phyloP scores from a whole-genome alignment of 1,140 invertebrate genomes.

The Lineus longissimus region DNA sequence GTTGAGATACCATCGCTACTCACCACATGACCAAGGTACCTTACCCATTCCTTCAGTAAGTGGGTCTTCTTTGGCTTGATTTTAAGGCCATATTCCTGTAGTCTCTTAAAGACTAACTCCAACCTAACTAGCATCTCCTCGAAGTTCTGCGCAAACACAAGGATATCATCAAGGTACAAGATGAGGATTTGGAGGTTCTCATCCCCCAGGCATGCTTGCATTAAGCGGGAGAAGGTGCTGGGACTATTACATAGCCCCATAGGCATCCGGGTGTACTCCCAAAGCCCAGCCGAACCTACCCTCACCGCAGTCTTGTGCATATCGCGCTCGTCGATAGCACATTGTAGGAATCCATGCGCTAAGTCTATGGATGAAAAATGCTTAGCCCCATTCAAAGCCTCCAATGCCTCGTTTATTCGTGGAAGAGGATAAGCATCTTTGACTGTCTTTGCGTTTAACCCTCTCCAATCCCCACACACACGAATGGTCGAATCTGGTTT shows the following conservation, averaged over 20 bases:
- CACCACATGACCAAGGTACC: conserved; percentile 23
- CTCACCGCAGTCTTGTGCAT: conserved; percentile 35
- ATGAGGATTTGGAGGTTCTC: background rate
- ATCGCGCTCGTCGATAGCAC: conserved; percentile 37
- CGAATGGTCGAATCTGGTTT: conserved; percentile 25
- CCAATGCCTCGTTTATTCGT: conserved; percentile 52
- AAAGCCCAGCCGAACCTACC: background rate
- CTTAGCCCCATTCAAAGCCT: conserved; percentile 36
- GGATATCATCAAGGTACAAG: background rate
- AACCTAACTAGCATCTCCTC: background rate
- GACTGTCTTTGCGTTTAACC: conserved; percentile 49
- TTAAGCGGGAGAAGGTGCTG: background rate
- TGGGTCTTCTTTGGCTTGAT: conserved; percentile 18
- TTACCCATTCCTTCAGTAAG: conserved; percentile 10
- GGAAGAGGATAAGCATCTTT: conserved; percentile 58
- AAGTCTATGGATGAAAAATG: conserved; percentile 54
- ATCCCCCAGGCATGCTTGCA: background rate
- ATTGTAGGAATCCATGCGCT: conserved; percentile 35
- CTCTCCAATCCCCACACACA: conserved; percentile 52
- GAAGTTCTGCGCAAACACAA: background rate
- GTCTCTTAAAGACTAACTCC: conserved; percentile 10
- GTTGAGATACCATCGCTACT: conserved; percentile 4
- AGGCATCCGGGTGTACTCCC: background rate
- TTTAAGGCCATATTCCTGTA: conserved; percentile 17
- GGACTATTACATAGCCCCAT: background rate